phyloP scores from a whole-genome alignment of 2,888 invertebrate species.

The Melanotus villosus region DNA sequence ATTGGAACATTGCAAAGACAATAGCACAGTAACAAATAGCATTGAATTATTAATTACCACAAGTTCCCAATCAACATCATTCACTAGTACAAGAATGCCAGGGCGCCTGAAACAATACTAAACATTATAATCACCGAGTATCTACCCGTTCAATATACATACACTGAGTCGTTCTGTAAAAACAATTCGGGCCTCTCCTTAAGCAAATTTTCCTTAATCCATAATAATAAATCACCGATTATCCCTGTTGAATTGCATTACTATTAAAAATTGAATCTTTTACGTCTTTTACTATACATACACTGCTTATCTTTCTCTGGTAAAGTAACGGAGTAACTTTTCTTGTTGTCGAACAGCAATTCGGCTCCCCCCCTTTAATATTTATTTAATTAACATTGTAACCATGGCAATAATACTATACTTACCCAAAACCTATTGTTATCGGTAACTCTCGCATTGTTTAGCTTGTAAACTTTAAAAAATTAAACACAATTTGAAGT shows the following conservation, averaged over 20 bases:
- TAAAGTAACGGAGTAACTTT: slow-evolving; percentile 78
- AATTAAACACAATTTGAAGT: too few species aligned
- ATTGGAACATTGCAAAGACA: too few species aligned
- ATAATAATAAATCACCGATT: slow-evolving; percentile 79
- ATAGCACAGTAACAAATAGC: too few species aligned
- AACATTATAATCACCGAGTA: too few species aligned
- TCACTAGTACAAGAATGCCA: slow-evolving; percentile 94
- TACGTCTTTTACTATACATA: too few species aligned
- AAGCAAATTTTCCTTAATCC: slow-evolving; percentile 89
- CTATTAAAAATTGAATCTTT: too few species aligned
- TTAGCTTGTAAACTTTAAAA: too few species aligned
- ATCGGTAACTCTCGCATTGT: slow-evolving; percentile 56
- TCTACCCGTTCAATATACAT: too few species aligned
- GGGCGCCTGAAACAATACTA: slow-evolving; percentile 76
- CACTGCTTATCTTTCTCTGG: slow-evolving; percentile 72
- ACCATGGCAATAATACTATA: too few species aligned
- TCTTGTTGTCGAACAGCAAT: slow-evolving; percentile 87
- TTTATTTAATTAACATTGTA: too few species aligned
- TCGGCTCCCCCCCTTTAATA: slow-evolving; percentile 94
- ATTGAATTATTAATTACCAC: slow-evolving; percentile 74
- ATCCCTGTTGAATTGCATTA: too few species aligned
- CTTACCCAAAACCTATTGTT: slow-evolving; percentile 61
- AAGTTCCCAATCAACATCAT: slow-evolving; percentile 97
- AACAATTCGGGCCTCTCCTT: slow-evolving; percentile 86
- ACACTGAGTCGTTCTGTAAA: slow-evolving; percentile 68